phyloP scores from a whole-genome alignment of 2,797 vertebrate species.

The Enteromius unitaeniatus region DNA sequence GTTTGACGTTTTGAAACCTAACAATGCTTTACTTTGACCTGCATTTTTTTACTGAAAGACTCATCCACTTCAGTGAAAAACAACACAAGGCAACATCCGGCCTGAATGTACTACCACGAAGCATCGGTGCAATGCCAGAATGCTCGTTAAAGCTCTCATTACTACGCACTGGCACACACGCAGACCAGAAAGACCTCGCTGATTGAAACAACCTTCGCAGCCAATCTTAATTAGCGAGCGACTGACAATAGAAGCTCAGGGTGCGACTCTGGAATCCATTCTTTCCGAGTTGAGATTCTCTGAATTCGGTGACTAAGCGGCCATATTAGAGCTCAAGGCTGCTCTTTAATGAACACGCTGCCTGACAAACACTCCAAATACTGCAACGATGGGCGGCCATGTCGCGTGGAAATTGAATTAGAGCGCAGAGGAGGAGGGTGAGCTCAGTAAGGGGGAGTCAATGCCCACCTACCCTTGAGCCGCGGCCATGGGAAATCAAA shows the following conservation, averaged over 20 bases:
- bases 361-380: conserved; percentile 35
- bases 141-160: conserved; percentile 32
- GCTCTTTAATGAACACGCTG: conserved; percentile 40
- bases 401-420: conserved; percentile 37
- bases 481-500: conserved; percentile 30
- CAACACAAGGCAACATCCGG: conserved; percentile 20
- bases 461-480: conserved; percentile 12
- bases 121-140: conserved; percentile 23
- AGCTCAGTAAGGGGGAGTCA: conserved; percentile 21
- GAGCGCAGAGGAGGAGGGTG: not conserved
- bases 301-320: conserved; percentile 5
- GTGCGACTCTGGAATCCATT: not conserved
- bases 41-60: not conserved
- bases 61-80: not conserved
- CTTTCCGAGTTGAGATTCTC: conserved; percentile 1
- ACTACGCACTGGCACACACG: conserved; percentile 11
- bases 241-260: conserved; percentile 27
- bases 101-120: not conserved
- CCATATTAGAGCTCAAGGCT: conserved; percentile 40
- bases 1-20: too few species aligned
- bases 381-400: conserved; percentile 22
- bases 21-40: too few species aligned
- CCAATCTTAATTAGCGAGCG: conserved; percentile 26
- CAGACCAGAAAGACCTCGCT: conserved; percentile 12
- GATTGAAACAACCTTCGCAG: conserved; percentile 20